Percentiles rank a stretch among this genome's conserved stretches.
Evolutionary conservation across 2,797 vertebrate genomes (phyloP).

Genomic region (Sebastiscus tertius): DNA sequence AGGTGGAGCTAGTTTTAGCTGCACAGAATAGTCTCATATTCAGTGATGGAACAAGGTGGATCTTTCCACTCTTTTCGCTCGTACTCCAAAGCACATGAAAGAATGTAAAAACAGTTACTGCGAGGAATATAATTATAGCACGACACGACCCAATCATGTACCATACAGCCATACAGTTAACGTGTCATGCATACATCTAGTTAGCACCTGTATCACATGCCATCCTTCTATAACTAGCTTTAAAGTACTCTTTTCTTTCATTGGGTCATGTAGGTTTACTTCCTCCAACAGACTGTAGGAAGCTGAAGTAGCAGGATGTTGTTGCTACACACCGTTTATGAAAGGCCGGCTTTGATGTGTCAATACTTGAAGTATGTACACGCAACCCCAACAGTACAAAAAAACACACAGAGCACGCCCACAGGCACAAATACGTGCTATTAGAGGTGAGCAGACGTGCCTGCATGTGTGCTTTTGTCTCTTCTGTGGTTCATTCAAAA

Average conservation of each 20-base stretch:
- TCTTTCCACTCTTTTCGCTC: background rate
- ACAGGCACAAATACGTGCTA: background rate
- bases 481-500: background rate
- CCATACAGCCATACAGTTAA: background rate
- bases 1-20: too few species aligned
- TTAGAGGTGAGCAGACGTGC: background rate
- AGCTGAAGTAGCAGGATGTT: slow-evolving; percentile 23
- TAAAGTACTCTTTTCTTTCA: background rate
- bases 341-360: background rate
- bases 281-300: background rate
- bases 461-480: background rate
- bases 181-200: background rate
- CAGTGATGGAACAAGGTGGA: background rate
- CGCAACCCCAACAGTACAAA: background rate
- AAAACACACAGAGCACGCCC: background rate
- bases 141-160: background rate
- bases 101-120: background rate
- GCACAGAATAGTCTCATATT: background rate
- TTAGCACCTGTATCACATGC: background rate
- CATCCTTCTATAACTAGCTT: background rate
- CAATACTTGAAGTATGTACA: background rate
- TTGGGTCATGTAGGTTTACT: background rate
- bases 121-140: background rate
- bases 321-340: background rate
- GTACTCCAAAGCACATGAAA: background rate